Evolutionary conservation across 1,140 invertebrate genomes (phyloP), one percentile per base, ranked within the genome.

Genomic region (Atta texana): DNA sequence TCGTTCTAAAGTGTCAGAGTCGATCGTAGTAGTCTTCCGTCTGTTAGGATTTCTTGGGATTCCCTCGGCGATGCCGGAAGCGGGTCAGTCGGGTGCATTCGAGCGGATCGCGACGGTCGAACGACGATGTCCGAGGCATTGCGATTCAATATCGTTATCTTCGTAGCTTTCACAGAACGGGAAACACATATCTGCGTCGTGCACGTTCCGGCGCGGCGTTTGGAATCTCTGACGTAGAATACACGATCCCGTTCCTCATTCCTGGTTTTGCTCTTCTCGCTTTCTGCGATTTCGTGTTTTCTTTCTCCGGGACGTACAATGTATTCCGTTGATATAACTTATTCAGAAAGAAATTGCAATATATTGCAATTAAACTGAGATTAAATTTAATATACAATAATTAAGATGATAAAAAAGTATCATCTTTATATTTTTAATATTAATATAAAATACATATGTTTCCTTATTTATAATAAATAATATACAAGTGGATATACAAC

Each of bases 81-180:
- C 80, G 55, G 80, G 80, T 84, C 80, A 84, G 80, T 84, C 69
- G 63, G 53, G 18, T 64, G 61, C 75, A 76, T 85, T 85, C 84
- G 84, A 78, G 53, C 44, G 75, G 28, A 78, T 49, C 51, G 63
- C 61, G 75, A 85, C 84, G 84, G 84, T 78, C 84, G 74, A 85
- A 85, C 63, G 84, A 66, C 82, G 72, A 78, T 51, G 51, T 66
- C 63, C 74, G 61, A 90, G 82, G 87, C 88, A 91, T 88, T 90
- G 87, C 90, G 85, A 89, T 91, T 91, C 87, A 91, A 91, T 90
- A 90, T 91, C 86, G 87, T 87, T 85, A 90, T 91, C 90, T 88
- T 69, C 82, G 63, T 87, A 89, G 87, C 68, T 89, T 89, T 87
- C 90, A 74, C 85, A 88, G 85, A 90, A 71, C 87, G 85, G 82